phyloP scores from a whole-genome alignment of 2,888 invertebrate genomes.

The Coenonympha glycerion region DNA sequence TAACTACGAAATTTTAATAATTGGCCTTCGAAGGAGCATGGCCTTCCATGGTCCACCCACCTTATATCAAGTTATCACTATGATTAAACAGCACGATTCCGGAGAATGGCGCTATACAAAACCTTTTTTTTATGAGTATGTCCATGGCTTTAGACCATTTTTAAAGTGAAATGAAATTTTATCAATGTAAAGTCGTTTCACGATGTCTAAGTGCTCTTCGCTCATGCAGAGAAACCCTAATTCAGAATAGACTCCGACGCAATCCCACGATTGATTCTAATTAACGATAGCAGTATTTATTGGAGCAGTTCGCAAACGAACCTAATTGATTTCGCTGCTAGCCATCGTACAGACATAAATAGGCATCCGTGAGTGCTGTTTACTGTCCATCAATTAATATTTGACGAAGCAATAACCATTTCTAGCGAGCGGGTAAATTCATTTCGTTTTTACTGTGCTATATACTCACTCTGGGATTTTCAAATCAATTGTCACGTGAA shows the following conservation, averaged over 20 bases:
- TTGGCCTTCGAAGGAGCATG: no score
- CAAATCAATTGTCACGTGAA: constrained; percentile 14
- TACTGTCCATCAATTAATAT: constrained; percentile 44
- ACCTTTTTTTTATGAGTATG: no score
- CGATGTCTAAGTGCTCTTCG: not conserved
- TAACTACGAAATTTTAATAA: no score
- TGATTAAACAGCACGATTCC: no score
- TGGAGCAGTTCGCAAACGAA: constrained; percentile 68
- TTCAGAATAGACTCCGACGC: constrained; percentile 62
- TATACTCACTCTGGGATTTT: constrained; percentile 10
- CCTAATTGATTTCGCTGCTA: constrained; percentile 67
- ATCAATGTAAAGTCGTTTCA: not conserved
- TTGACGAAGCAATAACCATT: constrained; percentile 26
- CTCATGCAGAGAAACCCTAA: constrained; percentile 40
- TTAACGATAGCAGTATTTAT: constrained; percentile 75
- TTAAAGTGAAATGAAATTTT: no score
- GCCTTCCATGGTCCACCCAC: no score
- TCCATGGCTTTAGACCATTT: no score
- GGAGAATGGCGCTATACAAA: not conserved
- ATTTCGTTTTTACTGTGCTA: no score
- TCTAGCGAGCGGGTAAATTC: constrained; percentile 12
- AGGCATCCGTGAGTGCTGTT: constrained; percentile 39
- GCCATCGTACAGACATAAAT: constrained; percentile 36
- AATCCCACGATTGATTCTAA: constrained; percentile 74
- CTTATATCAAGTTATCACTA: no score